These are phyloP conservation scores for Mormoops blainvillei DNA, from an alignment of 2,113 vertebrate genomes.

Conservation along the genomic window DNA sequence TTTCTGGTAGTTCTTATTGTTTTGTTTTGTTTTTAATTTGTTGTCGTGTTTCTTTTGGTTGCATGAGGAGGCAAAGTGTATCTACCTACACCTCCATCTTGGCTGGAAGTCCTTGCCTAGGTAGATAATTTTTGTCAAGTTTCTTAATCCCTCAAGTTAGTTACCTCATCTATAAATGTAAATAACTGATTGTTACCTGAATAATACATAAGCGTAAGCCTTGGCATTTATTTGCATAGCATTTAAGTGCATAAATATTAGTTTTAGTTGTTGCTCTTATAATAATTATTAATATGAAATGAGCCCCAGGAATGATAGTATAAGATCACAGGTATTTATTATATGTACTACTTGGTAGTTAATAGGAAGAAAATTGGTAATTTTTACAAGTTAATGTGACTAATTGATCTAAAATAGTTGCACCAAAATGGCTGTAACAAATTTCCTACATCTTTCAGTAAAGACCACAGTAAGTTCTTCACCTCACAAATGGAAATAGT, in stretches of 20 bases:
- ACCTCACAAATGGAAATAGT: conserved; percentile 1
- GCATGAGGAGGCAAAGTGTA: too few relatives aligned
- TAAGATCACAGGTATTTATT: background rate
- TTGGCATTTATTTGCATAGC: background rate
- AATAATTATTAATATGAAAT: conserved; percentile 4
- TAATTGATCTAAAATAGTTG: background rate
- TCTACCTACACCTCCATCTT: too few relatives aligned
- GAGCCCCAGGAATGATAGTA: background rate
- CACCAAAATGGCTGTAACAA: background rate
- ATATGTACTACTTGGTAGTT: background rate
- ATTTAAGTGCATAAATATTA: background rate
- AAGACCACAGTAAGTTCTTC: background rate
- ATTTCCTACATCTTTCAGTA: conserved; percentile 12
- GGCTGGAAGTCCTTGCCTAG: background rate
- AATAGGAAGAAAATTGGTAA: background rate
- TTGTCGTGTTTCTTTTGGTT: too few relatives aligned
- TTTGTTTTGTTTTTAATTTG: too few relatives aligned
- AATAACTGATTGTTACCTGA: background rate
- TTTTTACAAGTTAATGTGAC: background rate
- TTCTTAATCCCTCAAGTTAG: background rate
- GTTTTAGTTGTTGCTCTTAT: background rate
- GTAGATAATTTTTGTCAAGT: background rate
- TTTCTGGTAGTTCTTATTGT: too few relatives aligned
- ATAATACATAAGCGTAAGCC: background rate
- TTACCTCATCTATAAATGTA: background rate